A percentile compares a stretch with the other conserved stretches of the same genome.
phyloP scores from a whole-genome alignment of 2,797 vertebrate species.

The Simalia tracyae region DNA sequence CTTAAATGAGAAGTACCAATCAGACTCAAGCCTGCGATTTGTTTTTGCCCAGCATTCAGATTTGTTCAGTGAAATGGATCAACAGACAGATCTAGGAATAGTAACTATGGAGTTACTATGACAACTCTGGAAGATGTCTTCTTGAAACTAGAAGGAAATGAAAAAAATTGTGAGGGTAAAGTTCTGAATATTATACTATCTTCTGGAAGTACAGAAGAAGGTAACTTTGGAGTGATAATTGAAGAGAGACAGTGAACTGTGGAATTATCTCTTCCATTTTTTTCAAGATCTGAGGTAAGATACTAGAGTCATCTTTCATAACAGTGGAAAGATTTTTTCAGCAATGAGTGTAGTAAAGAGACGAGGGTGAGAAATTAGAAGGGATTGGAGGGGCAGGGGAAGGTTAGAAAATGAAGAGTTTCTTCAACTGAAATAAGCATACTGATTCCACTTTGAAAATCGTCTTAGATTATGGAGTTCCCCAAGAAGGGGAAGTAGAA shows the following conservation, averaged over 20 bases:
- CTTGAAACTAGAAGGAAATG: conserved; percentile 81
- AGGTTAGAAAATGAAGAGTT: neutral
- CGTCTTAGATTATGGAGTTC: conserved; percentile 77
- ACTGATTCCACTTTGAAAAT: neutral
- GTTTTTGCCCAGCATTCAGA: conserved; percentile 63
- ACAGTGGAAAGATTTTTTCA: neutral
- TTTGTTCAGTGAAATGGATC: conserved; percentile 82
- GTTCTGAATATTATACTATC: rapidly evolving
- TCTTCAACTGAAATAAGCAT: neutral
- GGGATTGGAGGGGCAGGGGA: no score
- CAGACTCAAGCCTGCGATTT: neutral
- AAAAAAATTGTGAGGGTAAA: conserved; percentile 79
- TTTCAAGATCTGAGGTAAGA: neutral
- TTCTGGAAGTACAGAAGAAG: neutral
- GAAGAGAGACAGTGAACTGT: neutral
- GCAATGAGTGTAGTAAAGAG: neutral
- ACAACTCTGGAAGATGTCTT: conserved; percentile 89
- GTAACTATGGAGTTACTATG: conserved; percentile 87
- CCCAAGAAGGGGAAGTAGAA: conserved; percentile 69
- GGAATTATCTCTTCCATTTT: neutral
- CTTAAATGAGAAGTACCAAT: neutral
- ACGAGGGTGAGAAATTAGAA: neutral
- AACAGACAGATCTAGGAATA: conserved; percentile 74
- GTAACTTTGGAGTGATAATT: neutral
- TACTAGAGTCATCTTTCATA: neutral